These are phyloP conservation scores for Callosobruchus maculatus DNA, from an alignment of 2,888 invertebrate species.

Conservation along the genomic window DNA sequence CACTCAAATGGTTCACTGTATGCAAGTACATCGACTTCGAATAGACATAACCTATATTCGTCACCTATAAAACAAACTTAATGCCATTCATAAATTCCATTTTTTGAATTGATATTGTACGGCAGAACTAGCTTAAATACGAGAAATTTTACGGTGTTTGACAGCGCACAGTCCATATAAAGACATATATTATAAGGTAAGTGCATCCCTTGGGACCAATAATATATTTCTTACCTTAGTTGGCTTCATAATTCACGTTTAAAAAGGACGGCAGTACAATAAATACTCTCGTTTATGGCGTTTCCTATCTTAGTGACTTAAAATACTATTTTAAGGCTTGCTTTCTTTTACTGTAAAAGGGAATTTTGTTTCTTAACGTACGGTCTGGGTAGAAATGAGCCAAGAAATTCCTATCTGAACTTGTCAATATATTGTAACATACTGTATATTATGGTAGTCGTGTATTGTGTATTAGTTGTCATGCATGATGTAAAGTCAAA, in stretches of 20 bases:
- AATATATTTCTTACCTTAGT: not conserved
- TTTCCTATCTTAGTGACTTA: not conserved
- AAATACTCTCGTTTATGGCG: not conserved
- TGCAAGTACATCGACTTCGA: no score
- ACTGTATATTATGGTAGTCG: no score
- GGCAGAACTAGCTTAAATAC: not conserved
- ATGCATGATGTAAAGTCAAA: no score
- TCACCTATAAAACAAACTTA: not conserved
- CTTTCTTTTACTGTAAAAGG: no score
- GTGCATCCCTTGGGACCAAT: not conserved
- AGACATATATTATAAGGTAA: not conserved
- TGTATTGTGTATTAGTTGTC: no score
- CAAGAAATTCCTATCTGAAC: no score
- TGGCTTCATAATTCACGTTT: not conserved
- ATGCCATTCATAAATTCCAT: not conserved
- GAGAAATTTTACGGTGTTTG: not conserved
- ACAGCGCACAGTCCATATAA: not conserved
- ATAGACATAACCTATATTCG: not conserved
- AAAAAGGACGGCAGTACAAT: not conserved
- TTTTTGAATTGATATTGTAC: not conserved
- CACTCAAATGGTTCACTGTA: no score
- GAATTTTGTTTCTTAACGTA: no score
- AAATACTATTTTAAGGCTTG: not conserved
- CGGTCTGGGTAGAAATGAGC: no score
- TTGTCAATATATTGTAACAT: no score